These are phyloP conservation scores for Alaudala cheleensis DNA, from an alignment of 2,113 vertebrate genomes.

Conservation along the genomic window DNA sequence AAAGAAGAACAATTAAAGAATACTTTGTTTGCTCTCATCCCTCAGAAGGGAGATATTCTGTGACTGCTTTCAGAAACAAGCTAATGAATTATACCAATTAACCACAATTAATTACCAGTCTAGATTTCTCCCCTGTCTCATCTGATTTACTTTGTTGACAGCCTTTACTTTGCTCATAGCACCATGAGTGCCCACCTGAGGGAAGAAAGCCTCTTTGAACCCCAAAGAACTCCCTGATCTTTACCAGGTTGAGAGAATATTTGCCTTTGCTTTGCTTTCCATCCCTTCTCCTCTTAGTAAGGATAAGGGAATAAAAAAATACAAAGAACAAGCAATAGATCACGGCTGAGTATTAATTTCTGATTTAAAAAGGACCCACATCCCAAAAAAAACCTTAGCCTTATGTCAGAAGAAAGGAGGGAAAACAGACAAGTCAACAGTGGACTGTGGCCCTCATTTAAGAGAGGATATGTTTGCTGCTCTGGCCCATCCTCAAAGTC, in stretches of 20 bases:
- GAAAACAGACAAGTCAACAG: not conserved
- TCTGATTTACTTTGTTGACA: not conserved
- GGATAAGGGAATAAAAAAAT: not conserved
- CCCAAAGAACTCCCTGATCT: not conserved
- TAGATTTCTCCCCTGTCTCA: not conserved
- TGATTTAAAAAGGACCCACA: not conserved
- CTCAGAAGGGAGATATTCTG: not conserved
- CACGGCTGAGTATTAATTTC: not conserved
- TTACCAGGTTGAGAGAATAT: not conserved
- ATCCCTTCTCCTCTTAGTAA: not conserved
- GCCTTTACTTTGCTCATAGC: not conserved
- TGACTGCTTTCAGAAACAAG: not conserved
- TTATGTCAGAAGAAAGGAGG: not conserved
- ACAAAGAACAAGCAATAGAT: not conserved
- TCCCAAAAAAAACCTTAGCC: not conserved
- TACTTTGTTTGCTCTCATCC: not conserved
- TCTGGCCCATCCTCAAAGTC: not conserved
- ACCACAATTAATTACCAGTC: not conserved
- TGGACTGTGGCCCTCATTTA: not conserved
- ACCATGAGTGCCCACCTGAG: not conserved
- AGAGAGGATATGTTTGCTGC: fast-evolving
- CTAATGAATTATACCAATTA: not conserved
- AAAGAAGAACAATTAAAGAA: not conserved
- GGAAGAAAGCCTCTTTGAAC: not conserved
- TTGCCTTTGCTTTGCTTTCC: not conserved